Evolutionary conservation across 2,797 vertebrate species (phyloP), one percentile per base, ranked within the genome.

Genomic region (Myotis planiceps): DNA sequence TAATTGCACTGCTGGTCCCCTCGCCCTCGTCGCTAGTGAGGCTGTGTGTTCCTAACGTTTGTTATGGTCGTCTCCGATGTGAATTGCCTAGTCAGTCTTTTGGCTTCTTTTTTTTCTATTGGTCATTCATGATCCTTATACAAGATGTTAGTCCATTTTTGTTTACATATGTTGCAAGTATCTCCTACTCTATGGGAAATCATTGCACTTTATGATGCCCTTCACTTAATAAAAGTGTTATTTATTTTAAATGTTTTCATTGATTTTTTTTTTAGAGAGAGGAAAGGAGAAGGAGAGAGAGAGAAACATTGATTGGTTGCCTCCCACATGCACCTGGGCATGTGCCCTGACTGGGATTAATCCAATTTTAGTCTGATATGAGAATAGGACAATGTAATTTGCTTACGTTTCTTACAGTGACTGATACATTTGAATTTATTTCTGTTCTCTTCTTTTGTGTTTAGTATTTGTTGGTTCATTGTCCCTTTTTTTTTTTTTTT

Each of bases 321-420:
- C 55, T 60, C 58, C 58, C 58, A 60, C 5, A 60, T 58, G 25
- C 25, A 58, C 25, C 25, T 3, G 4, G 25, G 25, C 55, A 27
- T 60, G 27, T 60, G 58, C 12, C 58, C 27, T 60, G 58, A 29
- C 58, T 60, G 58, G 13, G 58, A 29, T 92, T 55, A 93, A 82
- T 23, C 12, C 14, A 60, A 6, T 69, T 92, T 75, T 51, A 71
- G 39, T 65, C 82, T 80, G 15, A n/a, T n/a, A n/a, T n/a, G n/a
- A n/a, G n/a, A n/a, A n/a, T 32, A 9, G 23, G 21, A 83, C 60
- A 88, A 63, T 72, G 91, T 19, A 88, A 63, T 78, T 95, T 15
- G 63, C 90, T 94, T 87, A 51, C 4, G 25, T 58, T 51, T 94
- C 39, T 79, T 90, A 34, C 16, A 42, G 27, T 88, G 49, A 37